These are phyloP conservation scores for Pteropus alecto DNA, from an alignment of 2,113 vertebrate genomes.

Conservation along the genomic window DNA sequence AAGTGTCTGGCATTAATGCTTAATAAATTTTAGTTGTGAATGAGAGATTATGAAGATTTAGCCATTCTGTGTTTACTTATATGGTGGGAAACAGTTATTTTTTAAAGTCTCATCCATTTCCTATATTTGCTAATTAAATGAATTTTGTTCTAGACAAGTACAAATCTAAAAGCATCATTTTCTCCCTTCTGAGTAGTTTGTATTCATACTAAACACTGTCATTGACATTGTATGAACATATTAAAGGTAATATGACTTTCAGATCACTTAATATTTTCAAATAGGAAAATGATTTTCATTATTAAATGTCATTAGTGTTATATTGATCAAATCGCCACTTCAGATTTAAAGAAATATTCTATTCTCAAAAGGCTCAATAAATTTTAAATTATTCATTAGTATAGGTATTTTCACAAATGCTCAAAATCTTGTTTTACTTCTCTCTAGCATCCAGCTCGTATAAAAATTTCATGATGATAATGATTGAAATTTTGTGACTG, in stretches of 20 bases:
- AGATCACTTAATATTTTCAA: not conserved
- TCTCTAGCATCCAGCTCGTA: not conserved
- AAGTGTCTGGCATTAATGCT: not conserved
- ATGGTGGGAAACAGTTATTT: not conserved
- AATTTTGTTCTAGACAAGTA: not conserved
- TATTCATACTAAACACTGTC: not conserved
- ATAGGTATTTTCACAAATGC: not conserved
- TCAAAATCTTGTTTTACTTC: not conserved
- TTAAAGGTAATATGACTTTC: not conserved
- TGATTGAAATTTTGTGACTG: not conserved
- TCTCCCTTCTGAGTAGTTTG: not conserved
- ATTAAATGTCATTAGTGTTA: not conserved
- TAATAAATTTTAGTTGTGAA: conserved; percentile 12
- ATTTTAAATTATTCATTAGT: not conserved
- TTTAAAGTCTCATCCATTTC: not conserved
- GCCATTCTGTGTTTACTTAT: not conserved
- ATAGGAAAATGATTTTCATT: not conserved
- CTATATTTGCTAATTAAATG: not conserved
- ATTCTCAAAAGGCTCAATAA: not conserved
- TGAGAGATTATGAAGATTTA: not conserved
- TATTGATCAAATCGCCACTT: not conserved
- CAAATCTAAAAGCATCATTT: not conserved
- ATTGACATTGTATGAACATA: not conserved
- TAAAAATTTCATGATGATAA: not conserved
- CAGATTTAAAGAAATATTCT: not conserved